Evolutionary conservation across 2,888 invertebrate species (phyloP), one percentile per base, ranked within the genome.

Genomic region (Rhamnusium bicolor): DNA sequence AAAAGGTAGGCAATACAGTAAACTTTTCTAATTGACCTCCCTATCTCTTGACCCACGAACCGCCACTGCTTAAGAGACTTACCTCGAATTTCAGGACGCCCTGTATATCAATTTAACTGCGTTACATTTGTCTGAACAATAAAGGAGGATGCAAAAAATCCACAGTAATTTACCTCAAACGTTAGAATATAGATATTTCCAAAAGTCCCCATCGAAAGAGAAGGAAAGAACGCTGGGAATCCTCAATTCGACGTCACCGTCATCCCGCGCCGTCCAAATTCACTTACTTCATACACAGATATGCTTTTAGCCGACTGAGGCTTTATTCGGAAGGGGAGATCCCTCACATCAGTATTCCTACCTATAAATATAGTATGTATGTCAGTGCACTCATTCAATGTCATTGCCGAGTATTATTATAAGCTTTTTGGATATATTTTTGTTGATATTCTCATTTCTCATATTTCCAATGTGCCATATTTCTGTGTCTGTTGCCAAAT

Each of bases 241-340:
- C 58, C 51, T 66, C 69, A 49, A 61, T 56, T 66, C 69, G 70
- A 63, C 75, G 72, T 71, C 74, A 66, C 74, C 78, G 78, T 76
- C 76, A 81, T 81, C 82, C 83, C 79, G 81, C 24, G 24, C 82
- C 83, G 83, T 82, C 84, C 85, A 87, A 87, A 87, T 87, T 87
- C 88, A 87, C 88, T 87, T 87, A 87, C 86, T 87, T 85, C 84
- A 86, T 87, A 87, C 88, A 88, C 87, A 88, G 86, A 85, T 86
- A 86, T 86, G 86, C 86, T 86, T 86, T 86, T 86, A 86, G 86
- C 83, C 80, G 82, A 83, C 83, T 82, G 80, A 79, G 79, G 81
- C 81, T 83, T 82, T 83, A 83, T 82, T 82, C 80, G 78, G 78
- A 76, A 78, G 82, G 84, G 84, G 82, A 79, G 79, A 77, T 74